Conservation (phyloP, 1,140 invertebrate genomes). For the Sycobia sp. region DNA sequence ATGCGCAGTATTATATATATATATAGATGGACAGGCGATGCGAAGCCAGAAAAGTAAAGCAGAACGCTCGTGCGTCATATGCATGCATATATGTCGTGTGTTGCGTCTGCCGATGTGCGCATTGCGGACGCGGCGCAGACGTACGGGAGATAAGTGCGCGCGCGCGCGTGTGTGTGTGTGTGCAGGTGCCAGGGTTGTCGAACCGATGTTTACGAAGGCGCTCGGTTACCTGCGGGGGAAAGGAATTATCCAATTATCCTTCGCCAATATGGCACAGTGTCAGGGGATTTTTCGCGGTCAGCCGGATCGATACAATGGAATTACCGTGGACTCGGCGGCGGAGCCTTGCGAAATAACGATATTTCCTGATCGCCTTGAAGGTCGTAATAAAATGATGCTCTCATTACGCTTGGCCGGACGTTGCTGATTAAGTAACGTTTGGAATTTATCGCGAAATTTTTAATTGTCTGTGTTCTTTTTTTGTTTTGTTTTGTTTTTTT, state of each 20-base stretch:
- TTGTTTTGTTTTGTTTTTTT: not conserved
- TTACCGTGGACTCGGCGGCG: constrained; percentile 69
- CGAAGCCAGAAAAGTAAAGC: not conserved
- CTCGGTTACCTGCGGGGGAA: not conserved
- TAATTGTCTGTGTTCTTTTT: not conserved
- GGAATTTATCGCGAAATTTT: not conserved
- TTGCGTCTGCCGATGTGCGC: too few relatives aligned
- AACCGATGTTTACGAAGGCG: constrained; percentile 18
- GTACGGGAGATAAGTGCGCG: not conserved
- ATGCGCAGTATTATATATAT: too few relatives aligned
- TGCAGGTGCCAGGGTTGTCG: not conserved
- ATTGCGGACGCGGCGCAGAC: not conserved
- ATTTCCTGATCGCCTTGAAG: constrained; percentile 65
- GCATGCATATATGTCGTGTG: too few relatives aligned
- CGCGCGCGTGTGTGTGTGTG: not conserved
- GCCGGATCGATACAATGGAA: constrained; percentile 71
- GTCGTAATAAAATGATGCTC: too few relatives aligned
- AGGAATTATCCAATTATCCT: too few relatives aligned
- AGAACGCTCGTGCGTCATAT: not conserved
- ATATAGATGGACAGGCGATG: not conserved
- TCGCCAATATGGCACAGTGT: constrained; percentile 28
- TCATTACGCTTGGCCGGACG: too few relatives aligned
- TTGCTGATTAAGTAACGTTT: not conserved
- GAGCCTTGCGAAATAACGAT: constrained; percentile 62
- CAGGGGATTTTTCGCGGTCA: constrained; percentile 61